Evolutionary conservation across 2,113 vertebrate genomes (phyloP).

Genomic region (Charadrius vociferus): DNA sequence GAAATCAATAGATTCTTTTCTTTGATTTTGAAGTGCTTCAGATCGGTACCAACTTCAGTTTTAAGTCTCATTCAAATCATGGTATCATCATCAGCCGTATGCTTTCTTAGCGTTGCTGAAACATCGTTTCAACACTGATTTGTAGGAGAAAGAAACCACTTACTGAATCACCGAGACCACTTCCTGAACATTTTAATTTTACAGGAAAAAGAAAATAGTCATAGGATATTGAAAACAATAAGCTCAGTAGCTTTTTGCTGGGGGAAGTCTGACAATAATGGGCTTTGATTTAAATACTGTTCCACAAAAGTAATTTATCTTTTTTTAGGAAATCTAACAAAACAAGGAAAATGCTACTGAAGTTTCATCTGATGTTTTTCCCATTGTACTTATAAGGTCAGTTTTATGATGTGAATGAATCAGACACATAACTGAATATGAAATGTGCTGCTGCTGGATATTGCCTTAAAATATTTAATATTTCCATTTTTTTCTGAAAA

Average conservation of each 20-base stretch:
- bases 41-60: background rate
- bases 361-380: background rate
- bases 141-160: constrained; percentile 2
- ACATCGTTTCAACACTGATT: background rate
- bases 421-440: background rate
- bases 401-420: background rate
- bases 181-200: constrained; percentile 49
- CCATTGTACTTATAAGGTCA: background rate
- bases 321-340: background rate
- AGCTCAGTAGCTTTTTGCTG: background rate
- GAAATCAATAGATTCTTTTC: background rate
- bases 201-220: constrained; percentile 30
- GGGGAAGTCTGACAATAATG: constrained; percentile 6
- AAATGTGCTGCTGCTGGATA: background rate
- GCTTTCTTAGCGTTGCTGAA: background rate
- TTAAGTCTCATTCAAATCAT: background rate
- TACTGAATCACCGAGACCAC: background rate
- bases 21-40: background rate
- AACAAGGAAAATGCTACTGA: background rate
- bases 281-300: constrained; percentile 33
- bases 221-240: constrained; percentile 59
- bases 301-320: background rate
- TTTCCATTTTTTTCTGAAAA: background rate
- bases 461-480: background rate
- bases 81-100: background rate